These are phyloP conservation scores for Gonocerus acuteangulatus DNA, from an alignment of 2,888 invertebrate genomes.

Conservation along the genomic window DNA sequence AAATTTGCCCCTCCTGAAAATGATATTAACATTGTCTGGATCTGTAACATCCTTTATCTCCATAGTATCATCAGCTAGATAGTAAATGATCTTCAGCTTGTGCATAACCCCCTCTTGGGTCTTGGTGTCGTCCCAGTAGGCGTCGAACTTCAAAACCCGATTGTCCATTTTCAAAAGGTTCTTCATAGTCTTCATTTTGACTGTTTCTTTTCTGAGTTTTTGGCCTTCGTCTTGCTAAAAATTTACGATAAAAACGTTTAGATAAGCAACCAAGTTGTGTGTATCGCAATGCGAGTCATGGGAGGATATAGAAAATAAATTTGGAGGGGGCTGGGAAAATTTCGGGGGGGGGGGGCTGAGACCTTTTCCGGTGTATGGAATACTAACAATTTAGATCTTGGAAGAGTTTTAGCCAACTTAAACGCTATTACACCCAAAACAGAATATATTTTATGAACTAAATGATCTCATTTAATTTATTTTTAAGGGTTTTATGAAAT, in stretches of 20 bases:
- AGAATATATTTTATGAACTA: too few species aligned
- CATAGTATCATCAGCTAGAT: conserved; percentile 79
- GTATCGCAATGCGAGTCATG: not conserved
- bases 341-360: too few species aligned
- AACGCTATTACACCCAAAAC: too few species aligned
- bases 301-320: too few species aligned
- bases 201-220: conserved; percentile 44
- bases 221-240: conserved; percentile 7
- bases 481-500: too few species aligned
- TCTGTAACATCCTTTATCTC: conserved; percentile 78
- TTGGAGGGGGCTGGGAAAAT: too few species aligned
- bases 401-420: too few species aligned
- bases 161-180: conserved; percentile 79
- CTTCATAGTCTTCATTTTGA: conserved; percentile 57
- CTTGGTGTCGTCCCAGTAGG: conserved; percentile 82
- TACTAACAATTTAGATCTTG: too few species aligned
- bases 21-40: conserved; percentile 60
- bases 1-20: conserved; percentile 65
- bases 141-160: conserved; percentile 67
- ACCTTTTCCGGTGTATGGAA: too few species aligned
- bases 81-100: conserved; percentile 72
- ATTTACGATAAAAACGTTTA: too few species aligned
- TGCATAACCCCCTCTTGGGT: conserved; percentile 70
- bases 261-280: not conserved
- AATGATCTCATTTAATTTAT: too few species aligned